Evolutionary conservation across 1,140 invertebrate genomes (phyloP).

Genomic region (Drosophila oshimai): DNA sequence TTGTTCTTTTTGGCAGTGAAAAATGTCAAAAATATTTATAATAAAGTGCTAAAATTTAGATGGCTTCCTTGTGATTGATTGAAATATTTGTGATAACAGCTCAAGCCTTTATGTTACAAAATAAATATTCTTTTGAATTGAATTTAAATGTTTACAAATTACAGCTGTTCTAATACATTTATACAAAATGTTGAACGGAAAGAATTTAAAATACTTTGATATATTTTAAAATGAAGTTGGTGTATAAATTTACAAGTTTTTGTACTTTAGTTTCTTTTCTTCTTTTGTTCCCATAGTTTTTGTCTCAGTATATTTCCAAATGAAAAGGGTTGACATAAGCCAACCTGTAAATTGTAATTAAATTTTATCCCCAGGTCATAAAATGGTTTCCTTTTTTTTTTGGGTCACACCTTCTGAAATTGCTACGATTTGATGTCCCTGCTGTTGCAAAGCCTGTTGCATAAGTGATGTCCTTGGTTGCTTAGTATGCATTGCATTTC

Average conservation of each 20-base stretch:
- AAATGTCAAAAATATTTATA: not conserved
- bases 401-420: constrained; percentile 4
- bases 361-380: constrained; percentile 42
- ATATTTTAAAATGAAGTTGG: not conserved
- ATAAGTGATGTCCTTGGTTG: constrained; percentile 46
- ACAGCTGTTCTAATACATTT: too few relatives aligned
- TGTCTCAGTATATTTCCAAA: not conserved
- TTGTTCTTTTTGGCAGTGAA: not conserved
- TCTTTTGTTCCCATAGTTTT: not conserved
- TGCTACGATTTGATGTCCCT: constrained; percentile 27
- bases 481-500: constrained; percentile 76
- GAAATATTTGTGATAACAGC: too few relatives aligned
- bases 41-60: too few relatives aligned
- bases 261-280: not conserved
- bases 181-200: too few relatives aligned
- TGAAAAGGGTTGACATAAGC: constrained; percentile 30
- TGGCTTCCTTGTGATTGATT: too few relatives aligned
- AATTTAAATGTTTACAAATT: too few relatives aligned
- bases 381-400: constrained; percentile 8
- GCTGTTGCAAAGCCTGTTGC: constrained; percentile 44
- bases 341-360: constrained; percentile 73
- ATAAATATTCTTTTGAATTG: too few relatives aligned
- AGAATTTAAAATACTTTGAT: too few relatives aligned
- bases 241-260: not conserved
- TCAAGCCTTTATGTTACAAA: too few relatives aligned